A percentile compares a stretch with the other conserved stretches of the same genome.
phyloP scores from a whole-genome alignment of 2,797 vertebrate species.

The Adelosebastes latens region DNA sequence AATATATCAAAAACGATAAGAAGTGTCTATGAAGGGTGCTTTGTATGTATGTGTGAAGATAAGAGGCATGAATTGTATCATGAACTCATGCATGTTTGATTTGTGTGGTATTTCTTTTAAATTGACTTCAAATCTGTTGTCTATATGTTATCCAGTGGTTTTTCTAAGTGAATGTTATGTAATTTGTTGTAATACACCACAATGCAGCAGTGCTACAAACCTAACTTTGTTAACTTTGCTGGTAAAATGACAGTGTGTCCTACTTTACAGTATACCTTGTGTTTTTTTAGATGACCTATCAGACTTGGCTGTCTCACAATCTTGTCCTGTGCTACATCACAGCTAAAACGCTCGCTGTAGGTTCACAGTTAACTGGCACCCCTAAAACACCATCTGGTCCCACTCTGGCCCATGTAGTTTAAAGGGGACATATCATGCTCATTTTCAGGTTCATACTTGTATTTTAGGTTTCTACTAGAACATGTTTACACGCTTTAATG shows the following conservation, averaged over 20 bases:
- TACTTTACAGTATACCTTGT: neutral
- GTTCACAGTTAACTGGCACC: neutral
- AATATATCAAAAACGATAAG: too few species aligned
- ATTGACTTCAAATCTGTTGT: neutral
- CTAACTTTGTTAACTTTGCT: neutral
- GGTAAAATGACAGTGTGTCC: neutral
- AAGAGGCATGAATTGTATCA: neutral
- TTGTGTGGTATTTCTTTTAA: neutral
- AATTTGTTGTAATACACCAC: neutral
- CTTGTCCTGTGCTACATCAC: neutral
- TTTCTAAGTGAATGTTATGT: neutral
- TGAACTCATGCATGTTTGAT: neutral
- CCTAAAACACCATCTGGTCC: neutral
- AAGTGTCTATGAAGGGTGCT: too few species aligned
- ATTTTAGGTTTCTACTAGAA: too few species aligned
- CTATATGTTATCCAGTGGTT: neutral
- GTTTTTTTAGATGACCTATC: neutral
- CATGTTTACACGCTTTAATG: too few species aligned
- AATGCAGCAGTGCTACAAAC: neutral
- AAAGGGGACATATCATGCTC: too few species aligned
- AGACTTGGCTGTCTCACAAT: neutral
- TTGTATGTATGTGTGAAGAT: neutral
- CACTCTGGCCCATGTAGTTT: neutral
- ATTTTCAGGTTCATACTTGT: too few species aligned
- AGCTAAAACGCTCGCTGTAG: neutral